phyloP scores from a whole-genome alignment of 2,113 vertebrate genomes.

The Myanophis thanlyinensis region DNA sequence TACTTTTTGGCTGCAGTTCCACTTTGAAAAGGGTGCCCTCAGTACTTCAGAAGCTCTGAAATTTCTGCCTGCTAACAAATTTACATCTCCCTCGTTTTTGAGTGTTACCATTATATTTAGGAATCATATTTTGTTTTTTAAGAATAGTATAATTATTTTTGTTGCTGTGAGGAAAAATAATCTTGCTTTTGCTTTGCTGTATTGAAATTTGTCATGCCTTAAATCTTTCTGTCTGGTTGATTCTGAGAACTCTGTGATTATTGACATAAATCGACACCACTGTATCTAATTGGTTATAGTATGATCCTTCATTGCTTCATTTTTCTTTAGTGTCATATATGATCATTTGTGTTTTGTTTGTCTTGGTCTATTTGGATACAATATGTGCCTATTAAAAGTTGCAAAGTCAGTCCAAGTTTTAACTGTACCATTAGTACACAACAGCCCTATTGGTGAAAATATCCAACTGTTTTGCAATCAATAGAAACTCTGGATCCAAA shows the following conservation, averaged over 20 bases:
- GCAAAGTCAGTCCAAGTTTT: background rate
- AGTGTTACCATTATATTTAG: background rate
- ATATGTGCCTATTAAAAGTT: background rate
- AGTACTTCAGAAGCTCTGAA: background rate
- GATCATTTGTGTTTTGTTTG: background rate
- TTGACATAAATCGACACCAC: slow-evolving; percentile 20
- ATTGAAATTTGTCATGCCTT: background rate
- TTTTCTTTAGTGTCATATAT: slow-evolving; percentile 29
- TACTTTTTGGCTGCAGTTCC: background rate
- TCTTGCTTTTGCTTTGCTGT: slow-evolving; percentile 16
- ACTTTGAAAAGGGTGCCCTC: background rate
- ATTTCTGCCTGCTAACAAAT: background rate
- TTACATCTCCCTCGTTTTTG: fast-evolving
- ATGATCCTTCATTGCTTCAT: slow-evolving; percentile 7
- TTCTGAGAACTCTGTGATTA: slow-evolving; percentile 9
- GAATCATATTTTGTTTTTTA: slow-evolving; percentile 1
- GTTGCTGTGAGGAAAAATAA: background rate
- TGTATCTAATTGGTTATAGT: slow-evolving; percentile 19
- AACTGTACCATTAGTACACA: background rate
- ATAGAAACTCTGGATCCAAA: background rate
- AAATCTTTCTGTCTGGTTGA: slow-evolving; percentile 5
- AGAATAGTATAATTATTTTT: background rate
- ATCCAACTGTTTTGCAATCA: background rate
- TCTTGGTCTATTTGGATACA: background rate
- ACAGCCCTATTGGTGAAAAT: background rate